These are phyloP conservation scores for Bactericera cockerelli DNA, from an alignment of 1,140 invertebrate genomes.

Conservation along the genomic window DNA sequence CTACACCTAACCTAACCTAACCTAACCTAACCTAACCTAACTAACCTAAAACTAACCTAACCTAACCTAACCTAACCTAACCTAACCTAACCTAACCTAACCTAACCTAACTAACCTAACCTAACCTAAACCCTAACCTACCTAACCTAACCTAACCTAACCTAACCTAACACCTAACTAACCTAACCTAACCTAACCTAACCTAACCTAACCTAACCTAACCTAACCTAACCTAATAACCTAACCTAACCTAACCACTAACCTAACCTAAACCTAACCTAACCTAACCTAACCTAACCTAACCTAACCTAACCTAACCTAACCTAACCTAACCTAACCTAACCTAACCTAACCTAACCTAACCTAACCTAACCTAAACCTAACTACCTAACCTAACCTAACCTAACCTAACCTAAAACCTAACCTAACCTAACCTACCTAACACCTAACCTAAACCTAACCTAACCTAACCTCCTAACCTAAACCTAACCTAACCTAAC, in stretches of 20 bases:
- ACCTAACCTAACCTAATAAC: slow-evolving; percentile 17
- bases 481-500: slow-evolving; percentile 22
- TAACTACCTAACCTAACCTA: slow-evolving; percentile 19
- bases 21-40: too few species aligned
- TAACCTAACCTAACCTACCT: slow-evolving; percentile 7
- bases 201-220: slow-evolving; percentile 13
- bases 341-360: slow-evolving; percentile 20
- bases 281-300: slow-evolving; percentile 20
- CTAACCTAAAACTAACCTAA: too few species aligned
- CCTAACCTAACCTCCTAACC: slow-evolving; percentile 20
- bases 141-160: slow-evolving; percentile 20
- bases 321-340: slow-evolving; percentile 19
- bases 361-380: slow-evolving; percentile 19
- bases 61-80: too few species aligned
- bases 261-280: background rate
- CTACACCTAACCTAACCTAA: too few species aligned
- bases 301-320: slow-evolving; percentile 18
- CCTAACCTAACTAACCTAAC: slow-evolving; percentile 28
- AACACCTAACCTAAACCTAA: slow-evolving; percentile 19
- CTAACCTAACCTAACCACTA: slow-evolving; percentile 20
- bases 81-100: too few species aligned
- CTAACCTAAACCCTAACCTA: slow-evolving; percentile 21
- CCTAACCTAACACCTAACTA: slow-evolving; percentile 22
- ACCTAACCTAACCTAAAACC: slow-evolving; percentile 20
- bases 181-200: slow-evolving; percentile 19